These are phyloP conservation scores for Leptopilina boulardi DNA, from an alignment of 1,140 invertebrate species.

Conservation along the genomic window DNA sequence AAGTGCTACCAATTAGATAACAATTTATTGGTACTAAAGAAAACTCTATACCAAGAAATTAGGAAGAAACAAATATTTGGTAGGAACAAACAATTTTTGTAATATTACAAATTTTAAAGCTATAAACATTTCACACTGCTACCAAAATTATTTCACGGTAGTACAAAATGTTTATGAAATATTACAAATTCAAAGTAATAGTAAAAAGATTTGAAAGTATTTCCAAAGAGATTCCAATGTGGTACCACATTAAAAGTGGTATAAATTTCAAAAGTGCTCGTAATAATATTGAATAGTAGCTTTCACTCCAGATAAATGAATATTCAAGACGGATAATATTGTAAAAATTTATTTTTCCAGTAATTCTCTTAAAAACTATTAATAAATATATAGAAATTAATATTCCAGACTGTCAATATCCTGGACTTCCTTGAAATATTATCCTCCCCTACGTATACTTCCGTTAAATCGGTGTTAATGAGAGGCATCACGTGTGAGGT, in stretches of 20 bases:
- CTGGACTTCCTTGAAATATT: conserved; percentile 4
- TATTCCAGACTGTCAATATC: not conserved
- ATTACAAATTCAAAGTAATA: not conserved
- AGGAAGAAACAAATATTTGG: too few species aligned
- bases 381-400: not conserved
- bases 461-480: conserved; percentile 31
- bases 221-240: too few species aligned
- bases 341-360: too few species aligned
- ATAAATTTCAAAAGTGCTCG: not conserved
- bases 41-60: too few species aligned
- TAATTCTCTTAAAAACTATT: not conserved
- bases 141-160: not conserved
- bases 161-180: not conserved
- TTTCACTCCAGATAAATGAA: too few species aligned
- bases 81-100: too few species aligned
- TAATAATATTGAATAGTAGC: too few species aligned
- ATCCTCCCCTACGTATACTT: conserved; percentile 2
- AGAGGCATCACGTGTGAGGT: conserved; percentile 15
- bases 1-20: too few species aligned
- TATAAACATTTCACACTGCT: not conserved
- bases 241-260: too few species aligned
- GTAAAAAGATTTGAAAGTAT: too few species aligned
- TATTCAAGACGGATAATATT: too few species aligned
- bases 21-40: not conserved
- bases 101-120: too few species aligned